These are phyloP conservation scores for Calidris pygmaea DNA, from an alignment of 2,113 vertebrate genomes.

Conservation along the genomic window DNA sequence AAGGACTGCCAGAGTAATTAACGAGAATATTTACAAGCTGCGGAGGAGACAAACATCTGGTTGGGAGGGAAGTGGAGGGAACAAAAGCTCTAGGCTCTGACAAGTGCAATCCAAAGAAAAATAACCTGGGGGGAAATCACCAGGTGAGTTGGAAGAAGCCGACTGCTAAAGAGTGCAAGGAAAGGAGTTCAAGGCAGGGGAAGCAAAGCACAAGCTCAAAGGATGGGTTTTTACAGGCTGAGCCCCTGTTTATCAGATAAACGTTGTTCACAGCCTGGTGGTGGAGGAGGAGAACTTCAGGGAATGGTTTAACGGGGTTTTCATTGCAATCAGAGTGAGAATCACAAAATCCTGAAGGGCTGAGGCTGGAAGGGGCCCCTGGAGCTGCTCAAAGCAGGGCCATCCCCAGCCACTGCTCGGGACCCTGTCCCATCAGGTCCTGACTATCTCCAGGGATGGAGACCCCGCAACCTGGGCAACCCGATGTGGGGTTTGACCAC, in stretches of 20 bases:
- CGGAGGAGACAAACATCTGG: background rate
- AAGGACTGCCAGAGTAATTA: background rate
- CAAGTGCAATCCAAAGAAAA: background rate
- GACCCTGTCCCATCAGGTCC: background rate
- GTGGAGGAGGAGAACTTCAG: background rate
- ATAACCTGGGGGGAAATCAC: background rate
- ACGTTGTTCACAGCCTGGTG: background rate
- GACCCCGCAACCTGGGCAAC: background rate
- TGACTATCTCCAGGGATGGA: background rate
- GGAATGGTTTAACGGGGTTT: background rate
- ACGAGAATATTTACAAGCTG: background rate
- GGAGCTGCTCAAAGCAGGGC: background rate
- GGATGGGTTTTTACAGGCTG: background rate
- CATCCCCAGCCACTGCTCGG: background rate
- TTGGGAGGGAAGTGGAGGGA: background rate
- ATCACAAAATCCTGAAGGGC: background rate
- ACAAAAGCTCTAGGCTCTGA: background rate
- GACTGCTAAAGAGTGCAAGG: accelerated
- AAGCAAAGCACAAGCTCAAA: background rate
- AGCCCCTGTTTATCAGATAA: background rate
- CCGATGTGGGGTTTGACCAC: background rate
- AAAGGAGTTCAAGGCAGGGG: accelerated
- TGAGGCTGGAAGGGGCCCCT: background rate
- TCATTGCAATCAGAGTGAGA: background rate
- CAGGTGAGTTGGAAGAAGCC: background rate